Conservation (phyloP, 2,113 vertebrate species). For the Ceyx margarethae region DNA sequence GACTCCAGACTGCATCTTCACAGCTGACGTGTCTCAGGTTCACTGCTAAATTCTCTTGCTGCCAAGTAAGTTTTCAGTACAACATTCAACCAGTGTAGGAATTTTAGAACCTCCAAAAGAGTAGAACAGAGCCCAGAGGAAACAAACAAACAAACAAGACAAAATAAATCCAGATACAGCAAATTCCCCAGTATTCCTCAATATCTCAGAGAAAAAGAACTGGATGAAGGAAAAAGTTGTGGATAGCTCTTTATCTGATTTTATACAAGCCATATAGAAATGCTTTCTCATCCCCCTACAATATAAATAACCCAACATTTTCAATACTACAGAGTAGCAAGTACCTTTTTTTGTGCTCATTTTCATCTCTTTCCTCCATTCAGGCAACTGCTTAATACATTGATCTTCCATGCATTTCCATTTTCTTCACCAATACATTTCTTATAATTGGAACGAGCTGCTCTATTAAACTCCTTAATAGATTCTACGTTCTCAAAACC, state of each 20-base stretch:
- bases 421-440: constrained; percentile 49
- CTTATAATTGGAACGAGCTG: constrained; percentile 61
- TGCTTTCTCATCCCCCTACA: background rate
- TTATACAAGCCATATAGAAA: background rate
- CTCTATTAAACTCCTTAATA: constrained; percentile 65
- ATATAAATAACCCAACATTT: background rate
- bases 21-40: background rate
- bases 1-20: background rate
- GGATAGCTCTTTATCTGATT: background rate
- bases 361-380: constrained; percentile 25
- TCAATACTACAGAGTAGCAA: background rate
- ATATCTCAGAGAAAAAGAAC: background rate
- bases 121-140: background rate
- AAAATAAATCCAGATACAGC: background rate
- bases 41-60: background rate
- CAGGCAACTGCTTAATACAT: constrained; percentile 12
- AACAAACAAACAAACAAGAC: background rate
- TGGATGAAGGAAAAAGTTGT: background rate
- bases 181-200: background rate
- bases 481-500: constrained; percentile 49
- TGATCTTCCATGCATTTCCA: constrained; percentile 52
- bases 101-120: background rate
- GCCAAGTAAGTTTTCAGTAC: background rate
- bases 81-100: background rate
- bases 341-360: background rate